Base-by-base conservation (phyloP, 2,113 vertebrate species). In the Callorhinus ursinus region DNA sequence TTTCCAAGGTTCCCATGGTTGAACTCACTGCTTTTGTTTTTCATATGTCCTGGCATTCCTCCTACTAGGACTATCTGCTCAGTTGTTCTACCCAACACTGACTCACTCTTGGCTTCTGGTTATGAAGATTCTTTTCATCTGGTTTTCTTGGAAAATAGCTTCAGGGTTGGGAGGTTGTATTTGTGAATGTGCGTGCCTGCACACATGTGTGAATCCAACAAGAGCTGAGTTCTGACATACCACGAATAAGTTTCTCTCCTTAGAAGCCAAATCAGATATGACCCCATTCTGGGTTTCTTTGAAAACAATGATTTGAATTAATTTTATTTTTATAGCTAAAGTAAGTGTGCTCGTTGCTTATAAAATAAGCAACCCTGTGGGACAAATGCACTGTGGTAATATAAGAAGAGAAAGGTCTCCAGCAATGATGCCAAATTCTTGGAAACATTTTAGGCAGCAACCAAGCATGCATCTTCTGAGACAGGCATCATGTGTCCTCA, bases 171-270 rank as follows among this genome's bases (percentile, higher is more conserved):
- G 71, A 92, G 61, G 53, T 22, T 90, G 46, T 51, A n/a, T 84
- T 63, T 88, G n/a, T 93, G 77, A 83, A 63, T 94, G 22, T 90
- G 72, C 36, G 13, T 83, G 88, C n/a, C 88, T 97, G 42, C 28
- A 76, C 46, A 76, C 77, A 90, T 96, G 63, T 96, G 95, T 96
- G 90, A 59, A 61, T 93, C 72, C 80, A 94, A 81, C 18, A 86
- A 96, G 82, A 97, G 49, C 49, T 97, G 84, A 63, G 33, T 94
- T 96, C 91, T 97, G 95, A 97, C 81, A 97, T 97, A 95, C 92
- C 72, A 96, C 16, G 51, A 97, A 94, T 95, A 91, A 89, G 46
- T 96, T 97, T 88, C 61, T 97, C 49, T 94, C 55, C 55, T 93
- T 67, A 31, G 88, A 94, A 95, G 61, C 87, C 91, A 95, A 95